Evolutionary conservation across 2,888 invertebrate genomes (phyloP), one percentile per base, ranked within the genome.

Genomic region (Drosophila mimetica): DNA sequence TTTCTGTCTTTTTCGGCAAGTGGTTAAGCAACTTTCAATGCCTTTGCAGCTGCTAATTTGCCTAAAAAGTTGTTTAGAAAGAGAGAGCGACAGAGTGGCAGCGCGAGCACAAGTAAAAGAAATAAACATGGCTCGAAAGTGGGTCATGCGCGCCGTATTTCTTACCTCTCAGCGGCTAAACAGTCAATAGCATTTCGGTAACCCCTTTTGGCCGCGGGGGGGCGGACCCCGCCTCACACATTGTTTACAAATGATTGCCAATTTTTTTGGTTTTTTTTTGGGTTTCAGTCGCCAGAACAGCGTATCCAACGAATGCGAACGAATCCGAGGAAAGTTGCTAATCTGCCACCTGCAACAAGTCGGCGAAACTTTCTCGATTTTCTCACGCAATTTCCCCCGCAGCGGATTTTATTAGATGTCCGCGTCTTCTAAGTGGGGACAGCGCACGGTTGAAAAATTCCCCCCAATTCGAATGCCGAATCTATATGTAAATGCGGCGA

Each of bases 241-340:
- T 75, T 84, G 85, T 78, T 85, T 81, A 85, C 87, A 81, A 81
- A 87, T 81, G 79, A 84, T 85, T 81, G 81, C 87, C 81, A 85
- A 82, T 87, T 82, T 82, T 71, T 52, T 47, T 48, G n/a, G 32
- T 48, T 51, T 28, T 44, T 14, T 14, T 28, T 28, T 28, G 2
- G 8, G n/a, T 20, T 6, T 39, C 13, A 11, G 20, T 18, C 14
- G 28, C 14, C 42, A 37, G 47, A 61, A 53, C 20, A 13, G 46
- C 44, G 44, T 14, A 14, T 14, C 14, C 44, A 46, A 16, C 28
- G 28, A 44, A 48, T 34, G 14, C 64, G 59, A 22, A 22, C 22
- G 22, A 22, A 25, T 25, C 25, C 25, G 25, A 80, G 73, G 85
- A 84, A 86, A 86, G 80, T 79, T 75, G 70, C 73, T 73, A 63